Conservation (phyloP, 2,113 vertebrate genomes). For the Cebidichthys violaceus region DNA sequence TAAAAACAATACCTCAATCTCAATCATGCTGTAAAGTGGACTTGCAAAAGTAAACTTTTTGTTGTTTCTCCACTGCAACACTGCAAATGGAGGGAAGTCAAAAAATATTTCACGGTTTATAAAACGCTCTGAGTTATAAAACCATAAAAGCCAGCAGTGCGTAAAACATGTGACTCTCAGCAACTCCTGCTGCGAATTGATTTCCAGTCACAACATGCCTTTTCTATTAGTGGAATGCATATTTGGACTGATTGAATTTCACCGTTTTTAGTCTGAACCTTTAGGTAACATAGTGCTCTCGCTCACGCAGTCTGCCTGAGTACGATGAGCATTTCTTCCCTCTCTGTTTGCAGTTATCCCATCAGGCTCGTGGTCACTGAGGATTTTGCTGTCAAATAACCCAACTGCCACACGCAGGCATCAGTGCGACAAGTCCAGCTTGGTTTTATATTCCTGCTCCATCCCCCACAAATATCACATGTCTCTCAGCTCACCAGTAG, state of each 20-base stretch:
- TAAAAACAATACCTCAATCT: neutral
- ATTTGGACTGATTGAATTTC: slow-evolving; percentile 66
- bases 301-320: slow-evolving; percentile 21
- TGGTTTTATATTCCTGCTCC: neutral
- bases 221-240: slow-evolving; percentile 64
- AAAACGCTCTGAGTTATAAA: slow-evolving; percentile 56
- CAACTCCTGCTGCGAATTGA: slow-evolving; percentile 72
- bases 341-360: neutral
- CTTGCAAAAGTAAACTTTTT: slow-evolving; percentile 13
- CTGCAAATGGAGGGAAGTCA: slow-evolving; percentile 3
- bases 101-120: slow-evolving; percentile 46
- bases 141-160: slow-evolving; percentile 56
- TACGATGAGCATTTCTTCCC: slow-evolving; percentile 41
- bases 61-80: slow-evolving; percentile 3
- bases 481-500: slow-evolving; percentile 1
- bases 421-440: slow-evolving; percentile 4
- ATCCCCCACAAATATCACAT: neutral
- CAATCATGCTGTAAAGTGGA: neutral
- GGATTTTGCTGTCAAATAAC: slow-evolving; percentile 30
- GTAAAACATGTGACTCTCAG: slow-evolving; percentile 67
- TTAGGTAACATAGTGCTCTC: slow-evolving; percentile 10
- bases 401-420: neutral
- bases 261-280: slow-evolving; percentile 42
- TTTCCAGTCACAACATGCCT: slow-evolving; percentile 72
- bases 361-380: slow-evolving; percentile 8